Conservation (phyloP, 1,140 invertebrate species). For the Bradysia coprophila region DNA sequence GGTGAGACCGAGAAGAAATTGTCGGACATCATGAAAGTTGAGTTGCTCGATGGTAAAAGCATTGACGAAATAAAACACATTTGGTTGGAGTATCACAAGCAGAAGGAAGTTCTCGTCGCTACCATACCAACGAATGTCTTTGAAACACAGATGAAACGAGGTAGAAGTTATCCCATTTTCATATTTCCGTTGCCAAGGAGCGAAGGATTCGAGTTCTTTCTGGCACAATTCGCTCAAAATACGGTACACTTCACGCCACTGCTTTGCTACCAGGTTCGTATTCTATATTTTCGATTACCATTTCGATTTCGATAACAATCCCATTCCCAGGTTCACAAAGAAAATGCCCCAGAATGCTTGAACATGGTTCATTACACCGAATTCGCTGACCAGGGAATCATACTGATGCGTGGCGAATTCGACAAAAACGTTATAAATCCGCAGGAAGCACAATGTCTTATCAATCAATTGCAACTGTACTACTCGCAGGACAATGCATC, state of each 20-base stretch:
- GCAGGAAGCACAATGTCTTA: constrained; percentile 66
- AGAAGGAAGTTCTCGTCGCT: constrained; percentile 55
- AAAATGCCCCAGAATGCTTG: constrained; percentile 80
- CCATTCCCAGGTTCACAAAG: constrained; percentile 50
- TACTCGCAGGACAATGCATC: constrained; percentile 44
- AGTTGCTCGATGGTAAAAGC: constrained; percentile 51
- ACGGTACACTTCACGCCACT: constrained; percentile 75
- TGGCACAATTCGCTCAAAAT: constrained; percentile 54
- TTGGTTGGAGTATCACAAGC: constrained; percentile 64
- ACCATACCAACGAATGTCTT: constrained; percentile 41
- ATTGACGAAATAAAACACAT: constrained; percentile 55
- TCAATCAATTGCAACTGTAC: constrained; percentile 73
- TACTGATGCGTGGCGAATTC: constrained; percentile 77
- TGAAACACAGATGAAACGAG: constrained; percentile 32
- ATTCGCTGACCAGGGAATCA: constrained; percentile 53
- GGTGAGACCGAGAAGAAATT: constrained; percentile 32
- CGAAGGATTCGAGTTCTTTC: constrained; percentile 76
- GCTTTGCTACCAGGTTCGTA: constrained; percentile 59
- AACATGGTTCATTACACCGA: constrained; percentile 70
- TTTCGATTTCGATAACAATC: neutral
- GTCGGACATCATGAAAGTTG: constrained; percentile 58
- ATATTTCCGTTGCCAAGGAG: constrained; percentile 61
- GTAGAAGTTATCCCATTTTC: constrained; percentile 47
- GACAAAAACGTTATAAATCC: constrained; percentile 59
- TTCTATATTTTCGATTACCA: neutral